Conservation (phyloP, 2,113 vertebrate species). For the Takifugu bimaculatus region DNA sequence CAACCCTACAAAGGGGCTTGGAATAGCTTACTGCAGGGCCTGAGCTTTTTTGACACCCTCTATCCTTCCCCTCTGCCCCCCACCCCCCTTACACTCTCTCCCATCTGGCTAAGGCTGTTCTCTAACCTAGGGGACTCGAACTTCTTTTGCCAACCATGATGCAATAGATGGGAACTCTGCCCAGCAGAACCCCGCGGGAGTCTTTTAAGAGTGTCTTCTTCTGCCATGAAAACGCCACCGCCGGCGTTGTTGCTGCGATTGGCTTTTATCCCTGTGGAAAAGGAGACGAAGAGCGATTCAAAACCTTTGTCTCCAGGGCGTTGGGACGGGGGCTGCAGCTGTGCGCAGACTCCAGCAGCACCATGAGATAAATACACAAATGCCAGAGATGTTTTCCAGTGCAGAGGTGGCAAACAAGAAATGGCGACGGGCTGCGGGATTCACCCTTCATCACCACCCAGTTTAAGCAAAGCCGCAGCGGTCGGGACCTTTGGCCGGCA, state of each 20-base stretch:
- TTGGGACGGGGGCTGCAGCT: conserved; percentile 24
- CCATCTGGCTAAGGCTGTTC: conserved; percentile 57
- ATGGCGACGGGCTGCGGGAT: too few species aligned
- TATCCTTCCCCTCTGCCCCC: conserved; percentile 27
- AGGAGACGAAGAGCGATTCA: conserved; percentile 36
- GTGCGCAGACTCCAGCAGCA: not conserved
- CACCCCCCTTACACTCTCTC: conserved; percentile 30
- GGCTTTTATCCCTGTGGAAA: conserved; percentile 28
- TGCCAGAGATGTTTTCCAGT: too few species aligned
- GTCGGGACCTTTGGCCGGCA: too few species aligned
- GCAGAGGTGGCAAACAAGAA: too few species aligned
- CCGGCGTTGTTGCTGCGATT: conserved; percentile 48
- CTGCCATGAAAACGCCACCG: conserved; percentile 22
- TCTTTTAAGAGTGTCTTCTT: conserved; percentile 53
- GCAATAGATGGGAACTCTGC: conserved; percentile 70
- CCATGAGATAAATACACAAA: too few species aligned
- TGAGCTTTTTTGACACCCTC: conserved; percentile 32
- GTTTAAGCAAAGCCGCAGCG: too few species aligned
- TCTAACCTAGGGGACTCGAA: conserved; percentile 61
- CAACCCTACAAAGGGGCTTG: conserved; percentile 52
- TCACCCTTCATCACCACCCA: too few species aligned
- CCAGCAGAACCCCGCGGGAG: conserved; percentile 56
- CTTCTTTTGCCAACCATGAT: conserved; percentile 68
- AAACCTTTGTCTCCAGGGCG: conserved; percentile 29
- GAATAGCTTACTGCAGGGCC: conserved; percentile 50